phyloP scores from a whole-genome alignment of 2,888 invertebrate species.

The Seladonia tumulorum region DNA sequence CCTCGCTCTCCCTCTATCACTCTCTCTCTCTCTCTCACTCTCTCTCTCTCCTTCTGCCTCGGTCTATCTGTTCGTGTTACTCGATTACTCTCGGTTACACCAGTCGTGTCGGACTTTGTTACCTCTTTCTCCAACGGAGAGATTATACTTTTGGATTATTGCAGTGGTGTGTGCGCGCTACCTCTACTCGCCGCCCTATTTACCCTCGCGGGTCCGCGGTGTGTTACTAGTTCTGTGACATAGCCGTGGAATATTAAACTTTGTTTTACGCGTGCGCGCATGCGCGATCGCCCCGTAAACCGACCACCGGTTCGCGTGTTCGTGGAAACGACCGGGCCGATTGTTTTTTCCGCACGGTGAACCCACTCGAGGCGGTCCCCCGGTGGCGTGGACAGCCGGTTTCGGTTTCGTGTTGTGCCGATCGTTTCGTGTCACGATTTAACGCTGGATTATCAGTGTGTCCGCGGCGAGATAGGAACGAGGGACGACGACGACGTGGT shows the following conservation, averaged over 20 bases:
- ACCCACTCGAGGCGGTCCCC: slow-evolving; percentile 27
- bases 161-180: slow-evolving; percentile 45
- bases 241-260: slow-evolving; percentile 29
- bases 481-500: slow-evolving; percentile 17
- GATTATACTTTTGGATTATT: slow-evolving; percentile 44
- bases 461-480: slow-evolving; percentile 19
- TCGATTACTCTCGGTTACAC: background rate
- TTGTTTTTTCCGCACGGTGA: slow-evolving; percentile 17
- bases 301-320: slow-evolving; percentile 39
- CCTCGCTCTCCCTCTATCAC: background rate
- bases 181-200: slow-evolving; percentile 30
- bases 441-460: slow-evolving; percentile 67
- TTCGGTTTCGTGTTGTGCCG: slow-evolving; percentile 39
- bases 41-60: background rate
- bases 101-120: slow-evolving; percentile 11
- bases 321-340: slow-evolving; percentile 30
- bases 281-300: slow-evolving; percentile 26
- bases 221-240: slow-evolving; percentile 25
- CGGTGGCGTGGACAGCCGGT: slow-evolving; percentile 16
- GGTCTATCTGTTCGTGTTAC: background rate
- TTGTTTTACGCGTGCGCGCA: slow-evolving; percentile 25
- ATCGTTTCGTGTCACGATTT: slow-evolving; percentile 34
- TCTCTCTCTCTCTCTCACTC: background rate
- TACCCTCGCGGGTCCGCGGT: slow-evolving; percentile 5
- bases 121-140: slow-evolving; percentile 22